Conservation (phyloP, 1,140 invertebrate genomes). For the Caenorhabditis briggsae region DNA sequence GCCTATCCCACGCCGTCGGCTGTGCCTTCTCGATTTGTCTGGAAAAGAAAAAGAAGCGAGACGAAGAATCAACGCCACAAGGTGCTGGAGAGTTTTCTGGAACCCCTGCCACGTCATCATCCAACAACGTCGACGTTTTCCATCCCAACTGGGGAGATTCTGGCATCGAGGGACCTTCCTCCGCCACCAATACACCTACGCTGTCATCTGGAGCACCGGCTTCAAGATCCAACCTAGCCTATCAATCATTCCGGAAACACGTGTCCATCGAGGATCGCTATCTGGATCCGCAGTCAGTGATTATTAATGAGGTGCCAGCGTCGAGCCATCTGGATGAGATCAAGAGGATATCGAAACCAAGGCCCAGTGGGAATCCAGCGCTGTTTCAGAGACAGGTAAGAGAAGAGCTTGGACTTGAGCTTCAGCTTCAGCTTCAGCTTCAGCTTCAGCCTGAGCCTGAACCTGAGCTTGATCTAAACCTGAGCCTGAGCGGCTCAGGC, state of each 20-base stretch:
- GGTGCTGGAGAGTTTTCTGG: neutral
- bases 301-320: slow-evolving; percentile 68
- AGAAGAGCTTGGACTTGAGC: neutral
- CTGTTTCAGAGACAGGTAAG: slow-evolving; percentile 67
- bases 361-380: slow-evolving; percentile 69
- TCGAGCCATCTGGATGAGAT: slow-evolving; percentile 1
- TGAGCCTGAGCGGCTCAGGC: too few species aligned
- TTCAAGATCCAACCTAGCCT: slow-evolving; percentile 66
- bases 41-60: slow-evolving; percentile 95
- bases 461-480: too few species aligned
- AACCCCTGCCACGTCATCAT: slow-evolving; percentile 5
- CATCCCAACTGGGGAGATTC: slow-evolving; percentile 58
- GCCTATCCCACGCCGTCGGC: slow-evolving; percentile 97
- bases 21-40: slow-evolving; percentile 98
- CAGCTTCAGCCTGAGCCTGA: too few species aligned
- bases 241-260: slow-evolving; percentile 74
- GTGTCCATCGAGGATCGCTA: slow-evolving; percentile 72
- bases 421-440: too few species aligned
- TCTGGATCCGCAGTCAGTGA: slow-evolving; percentile 76
- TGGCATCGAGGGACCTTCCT: neutral
- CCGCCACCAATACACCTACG: neutral
- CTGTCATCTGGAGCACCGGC: neutral
- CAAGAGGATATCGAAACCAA: slow-evolving; percentile 66
- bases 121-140: slow-evolving; percentile 8
- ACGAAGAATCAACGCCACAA: slow-evolving; percentile 87